Evolutionary conservation across 2,888 invertebrate species (phyloP).

Genomic region (Lasioglossum lativentre): DNA sequence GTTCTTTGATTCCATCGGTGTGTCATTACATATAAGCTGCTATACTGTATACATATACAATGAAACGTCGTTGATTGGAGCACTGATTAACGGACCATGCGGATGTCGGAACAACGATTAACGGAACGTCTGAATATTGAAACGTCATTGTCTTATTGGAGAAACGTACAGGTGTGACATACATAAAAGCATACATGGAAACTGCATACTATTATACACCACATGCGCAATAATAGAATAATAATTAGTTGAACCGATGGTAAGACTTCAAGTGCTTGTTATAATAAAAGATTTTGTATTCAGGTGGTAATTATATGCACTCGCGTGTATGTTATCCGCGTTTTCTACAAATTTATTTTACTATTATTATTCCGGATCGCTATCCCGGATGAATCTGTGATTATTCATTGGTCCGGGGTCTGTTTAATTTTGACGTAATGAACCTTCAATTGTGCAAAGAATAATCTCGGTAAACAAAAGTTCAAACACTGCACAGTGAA

Average conservation of each 20-base stretch:
- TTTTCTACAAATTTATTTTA: too few species aligned
- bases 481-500: neutral
- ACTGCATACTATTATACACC: too few species aligned
- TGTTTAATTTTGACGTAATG: neutral
- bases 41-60: neutral
- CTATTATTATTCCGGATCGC: too few species aligned
- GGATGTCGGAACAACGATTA: slow-evolving; percentile 1
- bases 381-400: too few species aligned
- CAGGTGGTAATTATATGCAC: neutral
- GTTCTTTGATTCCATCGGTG: too few species aligned
- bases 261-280: neutral
- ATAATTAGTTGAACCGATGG: neutral
- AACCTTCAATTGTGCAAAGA: neutral
- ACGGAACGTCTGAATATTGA: neutral
- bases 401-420: neutral
- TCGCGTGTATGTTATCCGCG: neutral
- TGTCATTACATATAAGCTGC: too few species aligned
- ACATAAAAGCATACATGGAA: too few species aligned
- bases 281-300: neutral
- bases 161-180: too few species aligned
- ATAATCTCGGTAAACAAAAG: neutral
- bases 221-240: too few species aligned
- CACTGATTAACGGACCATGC: neutral
- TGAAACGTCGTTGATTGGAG: neutral
- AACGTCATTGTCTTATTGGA: neutral